Evolutionary conservation across 2,113 vertebrate genomes (phyloP), one percentile per base, ranked within the genome.

Genomic region (Pimephales promelas): DNA sequence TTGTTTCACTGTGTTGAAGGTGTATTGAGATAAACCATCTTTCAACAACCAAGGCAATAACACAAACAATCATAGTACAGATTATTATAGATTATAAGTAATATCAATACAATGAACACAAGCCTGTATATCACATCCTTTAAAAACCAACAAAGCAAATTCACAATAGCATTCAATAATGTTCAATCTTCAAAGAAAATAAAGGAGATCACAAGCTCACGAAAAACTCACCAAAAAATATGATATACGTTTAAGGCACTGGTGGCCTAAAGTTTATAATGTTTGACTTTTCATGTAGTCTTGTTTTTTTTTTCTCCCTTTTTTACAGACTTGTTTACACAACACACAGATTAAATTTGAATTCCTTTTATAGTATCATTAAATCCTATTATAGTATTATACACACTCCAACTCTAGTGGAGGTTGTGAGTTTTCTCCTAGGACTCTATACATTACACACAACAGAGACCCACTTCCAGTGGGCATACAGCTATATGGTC

Each of bases 211-310:
- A 75, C 4, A 28, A 74, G 6, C 43, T 83, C 75, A 85, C 80
- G 2, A 45, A 71, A 75, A 85, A 40, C 8, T 9, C 22, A 74
- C 64, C 64, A 84, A 86, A 90, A 87, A 2, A 40, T 40, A 40
- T 40, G 9, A 40, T 40, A 10, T 40, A 40, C 40, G 82, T 85
- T 83, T 93, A 92, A 93, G 91, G 90, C 92, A 92, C 88, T 88
- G 91, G 93, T 91, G 92, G 87, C 91, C 92, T 92, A 86, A 87
- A 89, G 88, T 87, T 88, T 86, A 82, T 90, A 86, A 90, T 85
- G 34, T 87, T 91, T 18, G 59, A 89, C 78, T 86, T 91, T 87
- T 86, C 8, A 8, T 79, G 13, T 61, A 26, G 7, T 66, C 18
- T 66, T 36, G 16, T 68, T 36, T 40, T 36, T 0, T 22, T 81